Base-by-base conservation (phyloP, 2,888 invertebrate genomes). In the Drosophila formosana region DNA sequence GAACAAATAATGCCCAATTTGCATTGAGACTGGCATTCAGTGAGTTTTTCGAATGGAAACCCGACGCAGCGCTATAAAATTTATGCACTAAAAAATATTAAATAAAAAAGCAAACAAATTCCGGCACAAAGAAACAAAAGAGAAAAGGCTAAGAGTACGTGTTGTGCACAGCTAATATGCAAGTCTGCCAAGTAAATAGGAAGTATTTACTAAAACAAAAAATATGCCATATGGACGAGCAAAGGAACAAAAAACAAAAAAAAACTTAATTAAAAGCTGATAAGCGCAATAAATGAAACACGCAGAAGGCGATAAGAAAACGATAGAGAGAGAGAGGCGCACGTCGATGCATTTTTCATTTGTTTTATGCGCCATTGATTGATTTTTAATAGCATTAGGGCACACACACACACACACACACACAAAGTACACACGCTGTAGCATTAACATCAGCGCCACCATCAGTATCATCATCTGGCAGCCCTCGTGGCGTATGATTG, bases 1-100 rank as follows among this genome's bases (percentile, higher is more conserved):
- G 80, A 82, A 89, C 83, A 84, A 84, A 84, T 83, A 83, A 83
- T 88, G 79, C 83, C 83, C 88, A 89, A 84, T 84, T 84, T 84
- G 88, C 83, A 89, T 83, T 79, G 89, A 62, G 61, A 70, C 84
- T 65, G 64, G 64, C 62, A 79, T 76, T 70, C 80, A 75, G 62
- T 51, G 62, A 47, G 60, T 66, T 49, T 58, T 56, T 45, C 50
- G 68, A 66, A 67, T 51, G 51, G 28, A 61, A 78, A 70, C 61
- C 56, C 65, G 49, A 63, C 32, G 61, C 56, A 32, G 72, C 71
- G 66, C 69, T 55, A 72, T 69, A 89, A 75, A 77, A 64, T 74
- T 56, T 57, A 57, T 47, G 57, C 57, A 57, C 57, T 57, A 77
- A 50, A 64, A 57, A 46, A 37, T 7, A 43, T 50, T 57, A 68